These are phyloP conservation scores for Chionis minor DNA, from an alignment of 2,113 vertebrate genomes.

Conservation along the genomic window DNA sequence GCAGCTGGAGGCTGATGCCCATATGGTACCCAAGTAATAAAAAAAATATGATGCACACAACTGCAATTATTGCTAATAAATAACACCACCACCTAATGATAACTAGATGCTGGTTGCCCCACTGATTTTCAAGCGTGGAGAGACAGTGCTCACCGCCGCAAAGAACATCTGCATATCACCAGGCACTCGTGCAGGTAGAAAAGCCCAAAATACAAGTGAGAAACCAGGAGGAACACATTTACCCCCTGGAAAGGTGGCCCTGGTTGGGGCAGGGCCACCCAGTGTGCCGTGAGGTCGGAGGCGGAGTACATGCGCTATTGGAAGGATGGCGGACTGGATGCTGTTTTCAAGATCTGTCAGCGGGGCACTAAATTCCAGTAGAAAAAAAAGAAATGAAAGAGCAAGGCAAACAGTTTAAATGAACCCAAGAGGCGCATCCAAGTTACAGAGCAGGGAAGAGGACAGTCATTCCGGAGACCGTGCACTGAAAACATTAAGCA, in stretches of 20 bases:
- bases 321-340: not conserved
- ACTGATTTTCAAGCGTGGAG: not conserved
- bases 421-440: not conserved
- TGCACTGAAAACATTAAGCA: not conserved
- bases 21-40: not conserved
- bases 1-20: not conserved
- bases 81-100: not conserved
- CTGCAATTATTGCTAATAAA: not conserved
- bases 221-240: not conserved
- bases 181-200: not conserved
- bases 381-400: not conserved
- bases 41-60: not conserved
- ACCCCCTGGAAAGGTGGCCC: not conserved
- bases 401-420: slow-evolving; percentile 9
- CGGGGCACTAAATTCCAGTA: not conserved
- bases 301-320: not conserved
- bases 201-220: not conserved
- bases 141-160: not conserved
- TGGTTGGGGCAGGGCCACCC: not conserved
- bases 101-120: not conserved
- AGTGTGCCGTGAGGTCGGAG: fast-evolving
- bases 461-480: not conserved
- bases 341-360: not conserved
- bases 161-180: not conserved
- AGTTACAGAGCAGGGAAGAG: not conserved